A percentile compares a stretch with the other conserved stretches of the same genome.
Conservation (phyloP, 2,113 vertebrate genomes). For the Mustelus asterias region DNA sequence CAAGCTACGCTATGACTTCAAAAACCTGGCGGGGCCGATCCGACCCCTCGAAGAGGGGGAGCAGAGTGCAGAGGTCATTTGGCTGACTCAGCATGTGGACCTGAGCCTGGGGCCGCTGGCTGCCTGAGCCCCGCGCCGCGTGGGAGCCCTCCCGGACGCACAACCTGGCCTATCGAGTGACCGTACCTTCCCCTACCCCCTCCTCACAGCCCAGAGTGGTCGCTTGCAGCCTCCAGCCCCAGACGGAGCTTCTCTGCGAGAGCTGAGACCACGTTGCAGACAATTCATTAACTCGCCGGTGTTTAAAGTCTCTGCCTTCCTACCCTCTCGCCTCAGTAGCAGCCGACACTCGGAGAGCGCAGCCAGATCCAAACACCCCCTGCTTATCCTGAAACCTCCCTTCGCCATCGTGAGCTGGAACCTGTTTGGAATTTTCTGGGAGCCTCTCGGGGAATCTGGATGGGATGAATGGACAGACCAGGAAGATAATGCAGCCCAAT, state of each 20-base stretch:
- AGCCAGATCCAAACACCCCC: no score
- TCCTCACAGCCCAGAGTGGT: neutral
- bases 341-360: neutral
- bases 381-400: neutral
- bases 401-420: neutral
- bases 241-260: no score
- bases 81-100: slow-evolving; percentile 92
- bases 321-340: neutral
- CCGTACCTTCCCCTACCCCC: neutral
- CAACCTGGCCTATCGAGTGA: no score
- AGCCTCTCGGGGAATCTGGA: neutral
- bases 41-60: slow-evolving; percentile 73
- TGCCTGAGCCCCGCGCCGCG: slow-evolving; percentile 49
- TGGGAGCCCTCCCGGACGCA: neutral
- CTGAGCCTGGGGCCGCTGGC: slow-evolving; percentile 84
- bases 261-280: neutral
- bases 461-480: neutral
- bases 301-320: neutral
- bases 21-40: slow-evolving; percentile 82
- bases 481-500: neutral
- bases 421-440: neutral
- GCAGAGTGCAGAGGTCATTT: slow-evolving; percentile 70
- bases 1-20: slow-evolving; percentile 94
- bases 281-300: neutral
- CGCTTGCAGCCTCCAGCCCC: neutral